Evolutionary conservation across 2,113 vertebrate species (phyloP), one percentile per base, ranked within the genome.

Genomic region (Pseudois nayaur): DNA sequence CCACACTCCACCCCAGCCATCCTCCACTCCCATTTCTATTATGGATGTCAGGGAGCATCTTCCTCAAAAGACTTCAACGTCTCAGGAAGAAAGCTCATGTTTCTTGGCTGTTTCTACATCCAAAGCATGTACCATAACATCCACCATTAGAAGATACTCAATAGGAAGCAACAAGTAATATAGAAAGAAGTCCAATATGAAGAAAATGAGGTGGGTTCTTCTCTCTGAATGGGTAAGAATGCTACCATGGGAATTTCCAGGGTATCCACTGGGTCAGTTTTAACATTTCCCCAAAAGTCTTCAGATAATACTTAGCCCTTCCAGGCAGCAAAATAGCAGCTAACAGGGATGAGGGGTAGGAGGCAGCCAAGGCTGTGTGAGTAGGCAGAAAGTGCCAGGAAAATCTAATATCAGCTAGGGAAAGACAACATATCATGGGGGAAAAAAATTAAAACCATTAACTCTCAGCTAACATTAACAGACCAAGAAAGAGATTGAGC

Each of bases 401-500:
- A 96, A 88, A 55, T 27, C 81, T 81, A 94, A 14, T 60, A 29
- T 16, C 29, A 88, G 62, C 27, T 81, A 78, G 54, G 67, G 40
- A 95, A 96, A 94, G 31, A 88, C 9, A 95, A 89, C 9, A 40
- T 10, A 71, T 74, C 85, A 92, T n/a, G 45, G 74, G 10, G 29
- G 29, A 90, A 54, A 84, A 88, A 48, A 17, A 64, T 62, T 84
- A 95, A 95, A 36, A 93, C 88, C 67, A 86, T 91, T 85, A 95
- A 89, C 78, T 89, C 79, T 89, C n/a, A 91, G 27, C 52, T 96
- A 93, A 91, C 19, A 92, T 62, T 85, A 94, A 89, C 4, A 90
- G 19, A 85, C 31, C 52, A 92, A 93, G 64, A 95, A 40, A 92
- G 52, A 96, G 5, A 97, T 0, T 10, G 36, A 78, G 48, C 40